phyloP scores from a whole-genome alignment of 2,113 vertebrate genomes.

The Forbesichthys papilliferus region DNA sequence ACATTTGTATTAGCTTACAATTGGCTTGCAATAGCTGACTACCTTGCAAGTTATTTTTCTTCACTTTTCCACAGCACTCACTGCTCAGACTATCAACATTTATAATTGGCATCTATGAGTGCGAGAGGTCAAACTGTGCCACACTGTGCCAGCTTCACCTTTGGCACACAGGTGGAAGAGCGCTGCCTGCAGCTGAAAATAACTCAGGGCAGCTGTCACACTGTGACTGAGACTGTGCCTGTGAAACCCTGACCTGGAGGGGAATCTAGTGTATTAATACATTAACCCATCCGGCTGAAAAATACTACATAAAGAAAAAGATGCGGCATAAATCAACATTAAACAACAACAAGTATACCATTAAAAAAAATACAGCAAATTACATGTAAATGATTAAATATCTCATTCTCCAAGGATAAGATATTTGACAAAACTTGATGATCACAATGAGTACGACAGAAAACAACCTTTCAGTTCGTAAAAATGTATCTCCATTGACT shows the following conservation, averaged over 20 bases:
- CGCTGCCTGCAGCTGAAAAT: constrained; percentile 54
- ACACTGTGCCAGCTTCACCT: constrained; percentile 37
- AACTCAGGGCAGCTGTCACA: constrained; percentile 53
- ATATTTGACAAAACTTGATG: not conserved
- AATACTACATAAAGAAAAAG: not conserved
- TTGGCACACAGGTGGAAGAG: constrained; percentile 57
- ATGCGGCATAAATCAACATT: not conserved
- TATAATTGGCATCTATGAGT: constrained; percentile 27
- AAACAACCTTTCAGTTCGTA: not conserved
- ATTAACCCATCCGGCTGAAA: constrained; percentile 3
- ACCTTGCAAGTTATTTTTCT: too few species aligned
- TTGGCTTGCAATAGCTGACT: too few species aligned
- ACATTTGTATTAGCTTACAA: too few species aligned
- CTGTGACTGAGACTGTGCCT: constrained; percentile 35
- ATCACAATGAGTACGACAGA: not conserved
- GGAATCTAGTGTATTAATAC: constrained; percentile 17
- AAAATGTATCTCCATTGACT: not conserved
- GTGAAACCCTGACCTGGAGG: constrained; percentile 31
- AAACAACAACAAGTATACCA: not conserved
- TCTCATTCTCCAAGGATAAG: not conserved
- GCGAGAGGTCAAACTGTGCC: constrained; percentile 45
- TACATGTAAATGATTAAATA: not conserved
- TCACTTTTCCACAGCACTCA: too few species aligned
- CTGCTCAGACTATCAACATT: constrained; percentile 15
- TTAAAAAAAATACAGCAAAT: not conserved